Evolutionary conservation across 1,140 invertebrate species (phyloP), one percentile per base, ranked within the genome.

Genomic region (Bradynema listronoti): DNA sequence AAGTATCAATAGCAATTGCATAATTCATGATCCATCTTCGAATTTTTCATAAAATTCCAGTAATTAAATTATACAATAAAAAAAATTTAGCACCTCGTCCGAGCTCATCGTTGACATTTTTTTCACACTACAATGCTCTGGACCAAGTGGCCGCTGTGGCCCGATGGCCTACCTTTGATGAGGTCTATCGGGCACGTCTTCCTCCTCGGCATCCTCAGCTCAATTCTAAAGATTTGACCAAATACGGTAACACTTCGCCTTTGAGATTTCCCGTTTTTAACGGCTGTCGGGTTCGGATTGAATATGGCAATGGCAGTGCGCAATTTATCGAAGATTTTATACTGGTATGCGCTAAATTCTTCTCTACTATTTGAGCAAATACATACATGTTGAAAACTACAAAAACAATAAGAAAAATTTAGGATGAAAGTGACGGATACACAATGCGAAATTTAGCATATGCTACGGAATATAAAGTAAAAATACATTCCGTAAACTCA

Each of bases 391-490:
- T 49, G 24, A 0, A 3, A 1, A 2, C n/a, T 19, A 2, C 33
- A 14, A 53, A 25, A 49, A 1, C 50, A 56, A 19, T 16, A 47
- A 41, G 1, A n/a, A 1, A n/a, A 47, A 49, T 68, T 47, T 25
- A 66, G 64, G 65, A 67, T 39, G 65, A 69, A 27, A 68, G 63
- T 39, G 65, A 67, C 19, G 65, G 65, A 11, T 71, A 36, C 58
- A 43, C 71, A 6, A 25, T 67, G 4, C 54, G n/a, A 14, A 69
- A 67, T 34, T 39, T 67, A 27, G 65, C 58, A 1, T 67, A 67
- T 47, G 55, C 43, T 34, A 42, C 64, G 16, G 65, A 66, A n/a
- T 66, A 66, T 34, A 24, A 33, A 6, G 64, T 66, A 16, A 25
- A 53, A 4, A 33, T 66, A 22, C 27, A 25, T 25, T 29, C 61